Percentiles rank a stretch among this genome's conserved stretches.
Evolutionary conservation across 2,888 invertebrate species (phyloP).

Genomic region (Helicoverpa assulta): DNA sequence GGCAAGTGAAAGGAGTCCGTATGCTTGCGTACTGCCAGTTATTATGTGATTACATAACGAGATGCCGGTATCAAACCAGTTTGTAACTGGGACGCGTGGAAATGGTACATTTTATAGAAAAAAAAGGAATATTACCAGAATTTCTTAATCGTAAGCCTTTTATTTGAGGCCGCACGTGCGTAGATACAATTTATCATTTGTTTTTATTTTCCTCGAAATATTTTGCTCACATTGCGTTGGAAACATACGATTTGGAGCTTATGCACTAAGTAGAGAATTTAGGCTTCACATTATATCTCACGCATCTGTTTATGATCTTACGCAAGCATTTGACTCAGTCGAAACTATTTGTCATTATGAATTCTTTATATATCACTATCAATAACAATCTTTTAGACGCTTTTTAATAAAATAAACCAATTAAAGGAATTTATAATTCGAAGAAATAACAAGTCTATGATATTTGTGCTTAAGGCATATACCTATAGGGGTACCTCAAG

Average conservation of each 20-base stretch:
- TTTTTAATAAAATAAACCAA: no score
- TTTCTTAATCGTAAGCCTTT: constrained; percentile 25
- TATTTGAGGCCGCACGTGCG: constrained; percentile 34
- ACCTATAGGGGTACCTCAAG: constrained; percentile 16
- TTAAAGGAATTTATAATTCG: neutral
- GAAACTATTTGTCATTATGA: neutral
- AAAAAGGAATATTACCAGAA: constrained; percentile 36
- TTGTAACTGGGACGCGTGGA: constrained; percentile 59
- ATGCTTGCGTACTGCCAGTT: constrained; percentile 63
- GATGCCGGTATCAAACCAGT: constrained; percentile 64
- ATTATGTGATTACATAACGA: constrained; percentile 70
- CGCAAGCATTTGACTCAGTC: constrained; percentile 13
- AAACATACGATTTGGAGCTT: no score
- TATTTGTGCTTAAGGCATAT: neutral
- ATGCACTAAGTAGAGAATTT: no score
- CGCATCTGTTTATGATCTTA: constrained; percentile 3
- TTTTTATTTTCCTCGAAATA: constrained; percentile 2
- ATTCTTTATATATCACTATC: no score
- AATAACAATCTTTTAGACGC: no score
- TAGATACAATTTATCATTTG: constrained; percentile 19
- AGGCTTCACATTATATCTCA: no score
- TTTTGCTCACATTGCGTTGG: constrained; percentile 5
- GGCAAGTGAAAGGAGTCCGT: constrained; percentile 75
- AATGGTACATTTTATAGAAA: constrained; percentile 52
- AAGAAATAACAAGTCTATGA: neutral